These are phyloP conservation scores for Apamea epomidion DNA, from an alignment of 2,888 invertebrate species.

Conservation along the genomic window DNA sequence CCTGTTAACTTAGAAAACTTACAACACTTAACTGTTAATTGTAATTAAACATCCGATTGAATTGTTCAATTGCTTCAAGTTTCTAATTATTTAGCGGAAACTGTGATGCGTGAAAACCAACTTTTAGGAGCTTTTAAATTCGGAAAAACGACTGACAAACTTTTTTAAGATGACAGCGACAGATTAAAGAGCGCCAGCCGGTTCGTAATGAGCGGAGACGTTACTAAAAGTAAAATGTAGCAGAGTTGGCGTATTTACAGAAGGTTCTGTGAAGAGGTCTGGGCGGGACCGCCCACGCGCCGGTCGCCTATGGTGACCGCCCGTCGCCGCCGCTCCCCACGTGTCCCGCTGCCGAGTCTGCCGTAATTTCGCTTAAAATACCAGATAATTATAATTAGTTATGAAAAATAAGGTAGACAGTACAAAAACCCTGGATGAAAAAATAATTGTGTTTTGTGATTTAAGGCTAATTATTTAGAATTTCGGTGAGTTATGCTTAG, in stretches of 20 bases:
- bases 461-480: not conserved
- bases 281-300: slow-evolving; percentile 79
- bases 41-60: slow-evolving; percentile 70
- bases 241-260: slow-evolving; percentile 67
- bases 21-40: slow-evolving; percentile 67
- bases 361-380: slow-evolving; percentile 35
- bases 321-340: slow-evolving; percentile 73
- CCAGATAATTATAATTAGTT: slow-evolving; percentile 7
- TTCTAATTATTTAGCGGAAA: slow-evolving; percentile 35
- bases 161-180: not conserved
- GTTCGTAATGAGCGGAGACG: slow-evolving; percentile 40
- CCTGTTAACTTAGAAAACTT: slow-evolving; percentile 79
- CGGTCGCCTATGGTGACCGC: slow-evolving; percentile 84
- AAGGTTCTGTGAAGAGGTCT: slow-evolving; percentile 62
- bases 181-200: slow-evolving; percentile 31
- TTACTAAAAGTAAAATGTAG: slow-evolving; percentile 50
- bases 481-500: not conserved
- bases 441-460: not conserved
- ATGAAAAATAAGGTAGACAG: not conserved
- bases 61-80: slow-evolving; percentile 56
- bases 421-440: not conserved
- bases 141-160: not conserved
- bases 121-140: slow-evolving; percentile 34
- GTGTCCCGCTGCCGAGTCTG: slow-evolving; percentile 64
- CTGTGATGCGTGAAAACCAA: not conserved